Conservation (phyloP, 2,888 invertebrate genomes). For the Alitta virens region DNA sequence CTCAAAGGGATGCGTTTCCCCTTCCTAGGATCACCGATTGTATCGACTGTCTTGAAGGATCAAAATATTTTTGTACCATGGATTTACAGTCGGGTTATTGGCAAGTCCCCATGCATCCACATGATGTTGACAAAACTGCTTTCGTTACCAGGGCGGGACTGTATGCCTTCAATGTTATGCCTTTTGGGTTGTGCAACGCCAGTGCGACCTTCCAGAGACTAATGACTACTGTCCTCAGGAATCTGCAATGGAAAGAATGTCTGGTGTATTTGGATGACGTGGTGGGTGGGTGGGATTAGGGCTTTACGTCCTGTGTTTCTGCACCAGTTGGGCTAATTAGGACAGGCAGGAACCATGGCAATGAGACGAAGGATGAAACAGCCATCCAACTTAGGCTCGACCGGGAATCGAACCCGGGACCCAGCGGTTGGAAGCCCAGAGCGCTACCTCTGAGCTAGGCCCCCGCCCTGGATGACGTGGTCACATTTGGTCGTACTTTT, state of each 20-base stretch:
- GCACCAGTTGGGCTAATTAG: too few relatives aligned
- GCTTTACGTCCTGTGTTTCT: too few relatives aligned
- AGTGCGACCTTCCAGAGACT: background rate
- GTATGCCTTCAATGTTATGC: conserved; percentile 2
- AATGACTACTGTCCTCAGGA: background rate
- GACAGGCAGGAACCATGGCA: too few relatives aligned
- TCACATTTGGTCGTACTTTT: background rate
- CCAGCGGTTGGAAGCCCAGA: too few relatives aligned
- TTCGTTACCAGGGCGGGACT: conserved; percentile 17
- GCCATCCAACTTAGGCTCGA: too few relatives aligned
- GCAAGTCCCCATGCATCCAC: conserved; percentile 24
- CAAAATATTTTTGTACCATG: conserved; percentile 8
- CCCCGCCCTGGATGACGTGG: background rate
- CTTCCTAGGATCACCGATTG: conserved; percentile 22
- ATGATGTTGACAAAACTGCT: conserved; percentile 26
- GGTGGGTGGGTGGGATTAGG: background rate
- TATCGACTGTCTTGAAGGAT: conserved; percentile 27
- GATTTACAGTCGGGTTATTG: conserved; percentile 28
- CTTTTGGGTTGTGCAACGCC: conserved; percentile 9
- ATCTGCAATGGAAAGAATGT: too few relatives aligned
- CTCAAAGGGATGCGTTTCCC: conserved; percentile 25
- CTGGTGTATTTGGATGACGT: background rate
- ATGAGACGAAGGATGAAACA: too few relatives aligned
- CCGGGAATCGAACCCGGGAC: too few relatives aligned
- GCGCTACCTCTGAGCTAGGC: too few relatives aligned